These are phyloP conservation scores for Limnephilus lunatus DNA, from an alignment of 2,888 invertebrate genomes.

Conservation along the genomic window DNA sequence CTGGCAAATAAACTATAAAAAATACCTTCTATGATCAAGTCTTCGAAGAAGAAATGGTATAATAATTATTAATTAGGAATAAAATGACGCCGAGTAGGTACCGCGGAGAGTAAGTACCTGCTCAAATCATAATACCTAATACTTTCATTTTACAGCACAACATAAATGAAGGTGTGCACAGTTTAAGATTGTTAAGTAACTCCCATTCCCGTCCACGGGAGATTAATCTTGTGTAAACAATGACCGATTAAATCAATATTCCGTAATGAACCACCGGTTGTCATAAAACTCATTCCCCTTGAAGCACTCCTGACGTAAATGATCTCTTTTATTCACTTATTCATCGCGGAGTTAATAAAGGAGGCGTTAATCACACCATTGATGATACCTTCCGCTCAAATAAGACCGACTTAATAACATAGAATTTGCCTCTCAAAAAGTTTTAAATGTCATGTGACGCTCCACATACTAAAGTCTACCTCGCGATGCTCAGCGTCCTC, in stretches of 20 bases:
- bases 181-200: not conserved
- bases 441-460: slow-evolving; percentile 65
- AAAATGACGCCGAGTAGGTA: no score
- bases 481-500: not conserved
- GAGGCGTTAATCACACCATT: slow-evolving; percentile 63
- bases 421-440: slow-evolving; percentile 66
- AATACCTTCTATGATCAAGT: no score
- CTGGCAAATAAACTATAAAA: no score
- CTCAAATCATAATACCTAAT: no score
- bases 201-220: not conserved
- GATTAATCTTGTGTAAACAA: slow-evolving; percentile 26
- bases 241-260: slow-evolving; percentile 30
- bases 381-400: slow-evolving; percentile 65
- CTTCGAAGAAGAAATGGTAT: no score
- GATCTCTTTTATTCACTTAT: slow-evolving; percentile 57
- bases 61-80: no score
- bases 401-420: slow-evolving; percentile 63
- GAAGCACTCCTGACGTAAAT: slow-evolving; percentile 40
- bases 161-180: not conserved
- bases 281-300: slow-evolving; percentile 38
- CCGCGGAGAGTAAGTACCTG: no score
- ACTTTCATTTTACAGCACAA: not conserved
- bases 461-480: slow-evolving; percentile 33
- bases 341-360: slow-evolving; percentile 58
- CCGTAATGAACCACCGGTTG: not conserved